phyloP scores from a whole-genome alignment of 2,797 vertebrate genomes.

The Alca torda region DNA sequence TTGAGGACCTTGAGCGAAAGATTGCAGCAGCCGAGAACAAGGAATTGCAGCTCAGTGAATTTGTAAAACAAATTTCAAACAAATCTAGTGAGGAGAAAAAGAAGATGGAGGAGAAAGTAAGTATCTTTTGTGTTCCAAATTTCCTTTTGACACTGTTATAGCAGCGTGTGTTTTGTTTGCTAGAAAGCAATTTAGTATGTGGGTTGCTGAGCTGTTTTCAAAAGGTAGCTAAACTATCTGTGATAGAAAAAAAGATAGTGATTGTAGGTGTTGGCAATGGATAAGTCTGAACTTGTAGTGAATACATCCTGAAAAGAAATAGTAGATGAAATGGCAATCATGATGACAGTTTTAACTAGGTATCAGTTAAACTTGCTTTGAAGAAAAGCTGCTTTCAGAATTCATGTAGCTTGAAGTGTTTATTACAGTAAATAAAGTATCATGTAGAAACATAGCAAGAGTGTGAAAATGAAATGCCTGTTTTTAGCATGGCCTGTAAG shows the following conservation, averaged over 20 bases:
- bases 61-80: constrained; percentile 85
- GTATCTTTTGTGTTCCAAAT: background rate
- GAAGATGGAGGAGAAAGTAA: constrained; percentile 95
- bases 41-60: constrained; percentile 85
- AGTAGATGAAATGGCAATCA: background rate
- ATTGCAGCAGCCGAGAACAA: constrained; percentile 84
- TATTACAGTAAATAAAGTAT: background rate
- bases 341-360: background rate
- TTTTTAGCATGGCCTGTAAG: background rate
- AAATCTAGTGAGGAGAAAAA: constrained; percentile 90
- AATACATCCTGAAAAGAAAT: background rate
- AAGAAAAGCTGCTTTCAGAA: background rate
- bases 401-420: background rate
- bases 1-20: constrained; percentile 84
- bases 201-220: background rate
- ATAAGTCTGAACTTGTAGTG: background rate
- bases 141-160: background rate
- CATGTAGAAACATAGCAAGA: background rate
- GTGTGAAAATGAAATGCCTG: background rate
- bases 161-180: background rate
- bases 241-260: background rate
- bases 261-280: background rate
- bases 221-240: background rate
- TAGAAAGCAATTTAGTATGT: background rate
- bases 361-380: background rate